Evolutionary conservation across 53 echinoderm and acorn worm species (phyloP).

Genomic region (Patiria pectinifera): DNA sequence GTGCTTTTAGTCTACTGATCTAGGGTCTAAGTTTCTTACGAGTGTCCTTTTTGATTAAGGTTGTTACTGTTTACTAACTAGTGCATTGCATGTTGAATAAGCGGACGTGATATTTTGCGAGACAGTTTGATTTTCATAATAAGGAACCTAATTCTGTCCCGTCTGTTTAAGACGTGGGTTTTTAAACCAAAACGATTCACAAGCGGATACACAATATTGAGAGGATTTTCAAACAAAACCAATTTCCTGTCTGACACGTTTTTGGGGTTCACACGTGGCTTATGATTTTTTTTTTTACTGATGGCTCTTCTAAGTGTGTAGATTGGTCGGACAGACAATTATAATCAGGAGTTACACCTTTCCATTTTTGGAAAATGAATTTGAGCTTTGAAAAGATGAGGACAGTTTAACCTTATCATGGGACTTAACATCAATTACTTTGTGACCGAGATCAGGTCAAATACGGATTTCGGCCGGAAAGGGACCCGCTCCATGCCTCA

Average conservation of each 20-base stretch:
- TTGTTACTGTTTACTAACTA: neutral
- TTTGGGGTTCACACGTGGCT: too few species aligned
- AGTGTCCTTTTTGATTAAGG: neutral
- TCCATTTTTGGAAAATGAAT: too few species aligned
- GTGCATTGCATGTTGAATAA: neutral
- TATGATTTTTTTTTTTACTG: too few species aligned
- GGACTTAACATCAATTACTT: neutral
- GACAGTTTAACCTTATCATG: neutral
- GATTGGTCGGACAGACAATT: too few species aligned
- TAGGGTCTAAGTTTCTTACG: too few species aligned
- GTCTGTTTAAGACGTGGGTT: neutral
- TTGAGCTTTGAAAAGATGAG: neutral
- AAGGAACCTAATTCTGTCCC: neutral
- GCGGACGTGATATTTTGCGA: neutral
- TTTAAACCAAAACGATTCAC: neutral
- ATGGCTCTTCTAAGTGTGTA: too few species aligned
- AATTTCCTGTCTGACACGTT: too few species aligned
- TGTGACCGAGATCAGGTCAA: neutral
- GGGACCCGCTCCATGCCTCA: neutral
- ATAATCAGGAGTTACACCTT: too few species aligned
- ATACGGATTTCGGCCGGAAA: neutral
- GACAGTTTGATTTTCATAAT: neutral
- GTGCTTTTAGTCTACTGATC: too few species aligned
- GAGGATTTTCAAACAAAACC: too few species aligned
- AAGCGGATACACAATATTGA: too few species aligned